These are phyloP conservation scores for Papilio glaucus DNA, from an alignment of 1,140 invertebrate genomes.

Conservation along the genomic window DNA sequence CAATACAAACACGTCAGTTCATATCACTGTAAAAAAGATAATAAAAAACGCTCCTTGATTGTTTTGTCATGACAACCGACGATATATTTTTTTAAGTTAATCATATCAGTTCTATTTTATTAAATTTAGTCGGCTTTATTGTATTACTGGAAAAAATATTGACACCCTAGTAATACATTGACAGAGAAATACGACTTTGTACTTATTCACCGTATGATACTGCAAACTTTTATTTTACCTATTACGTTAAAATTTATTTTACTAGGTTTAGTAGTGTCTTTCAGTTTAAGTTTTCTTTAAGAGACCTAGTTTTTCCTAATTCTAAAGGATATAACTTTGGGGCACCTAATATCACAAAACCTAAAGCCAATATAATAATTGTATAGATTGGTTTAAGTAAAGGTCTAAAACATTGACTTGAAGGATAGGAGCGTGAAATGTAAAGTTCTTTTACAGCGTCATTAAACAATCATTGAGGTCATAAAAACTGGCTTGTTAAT, in stretches of 20 bases:
- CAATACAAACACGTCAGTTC: slow-evolving; percentile 21
- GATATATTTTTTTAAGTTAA: slow-evolving; percentile 4
- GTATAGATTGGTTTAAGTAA: too few species aligned
- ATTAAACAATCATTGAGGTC: slow-evolving; percentile 62
- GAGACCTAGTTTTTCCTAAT: too few species aligned
- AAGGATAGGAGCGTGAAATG: slow-evolving; percentile 42
- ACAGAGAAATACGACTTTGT: too few species aligned
- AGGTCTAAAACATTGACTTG: neutral
- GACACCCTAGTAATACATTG: too few species aligned
- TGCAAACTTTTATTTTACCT: too few species aligned
- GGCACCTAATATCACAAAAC: too few species aligned
- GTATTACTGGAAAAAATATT: neutral
- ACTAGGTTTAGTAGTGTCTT: too few species aligned
- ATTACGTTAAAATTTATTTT: too few species aligned
- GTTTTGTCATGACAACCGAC: neutral
- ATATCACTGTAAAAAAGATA: slow-evolving; percentile 21
- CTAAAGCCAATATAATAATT: too few species aligned
- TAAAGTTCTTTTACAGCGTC: slow-evolving; percentile 55
- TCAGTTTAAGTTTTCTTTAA: too few species aligned
- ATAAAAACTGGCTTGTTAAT: slow-evolving; percentile 58
- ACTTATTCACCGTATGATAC: too few species aligned
- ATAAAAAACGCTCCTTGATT: neutral
- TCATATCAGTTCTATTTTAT: neutral
- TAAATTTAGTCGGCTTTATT: neutral
- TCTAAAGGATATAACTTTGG: too few species aligned